phyloP scores from a whole-genome alignment of 2,888 invertebrate species.

The Scaptomyza tumidula region DNA sequence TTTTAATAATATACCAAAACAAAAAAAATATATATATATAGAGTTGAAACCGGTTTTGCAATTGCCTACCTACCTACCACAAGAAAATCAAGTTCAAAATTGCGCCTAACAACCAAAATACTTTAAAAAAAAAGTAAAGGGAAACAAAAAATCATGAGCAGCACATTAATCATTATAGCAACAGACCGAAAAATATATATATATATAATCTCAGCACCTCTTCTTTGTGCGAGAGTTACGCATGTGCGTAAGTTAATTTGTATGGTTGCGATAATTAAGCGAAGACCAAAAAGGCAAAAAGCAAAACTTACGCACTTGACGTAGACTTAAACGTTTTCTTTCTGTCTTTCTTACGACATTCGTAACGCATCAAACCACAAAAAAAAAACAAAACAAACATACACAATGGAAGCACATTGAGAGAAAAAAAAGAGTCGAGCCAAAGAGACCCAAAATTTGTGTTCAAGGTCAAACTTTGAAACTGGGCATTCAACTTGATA shows the following conservation, averaged over 20 bases:
- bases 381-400: conserved; percentile 13
- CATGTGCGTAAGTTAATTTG: conserved; percentile 77
- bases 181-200: background rate
- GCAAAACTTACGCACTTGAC: conserved; percentile 53
- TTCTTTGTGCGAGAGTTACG: conserved; percentile 52
- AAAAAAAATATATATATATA: conserved; percentile 11
- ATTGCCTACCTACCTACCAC: conserved; percentile 29
- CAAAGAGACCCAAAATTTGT: conserved; percentile 74
- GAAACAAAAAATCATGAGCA: conserved; percentile 24
- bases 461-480: conserved; percentile 82
- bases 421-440: conserved; percentile 28
- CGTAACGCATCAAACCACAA: conserved; percentile 54
- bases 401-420: conserved; percentile 25
- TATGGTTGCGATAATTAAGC: conserved; percentile 65
- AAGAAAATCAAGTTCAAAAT: conserved; percentile 41
- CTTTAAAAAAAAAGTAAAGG: background rate
- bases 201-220: conserved; percentile 29
- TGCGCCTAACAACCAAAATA: conserved; percentile 22
- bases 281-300: conserved; percentile 46
- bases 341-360: conserved; percentile 19
- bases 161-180: conserved; percentile 62
- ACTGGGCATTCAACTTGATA: conserved; percentile 83
- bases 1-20: conserved; percentile 33
- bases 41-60: conserved; percentile 63
- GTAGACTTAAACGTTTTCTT: conserved; percentile 16